Percentiles rank a stretch among this genome's conserved stretches.
These are phyloP conservation scores for Pogonus chalceus DNA, from an alignment of 1,140 invertebrate genomes.

Conservation along the genomic window DNA sequence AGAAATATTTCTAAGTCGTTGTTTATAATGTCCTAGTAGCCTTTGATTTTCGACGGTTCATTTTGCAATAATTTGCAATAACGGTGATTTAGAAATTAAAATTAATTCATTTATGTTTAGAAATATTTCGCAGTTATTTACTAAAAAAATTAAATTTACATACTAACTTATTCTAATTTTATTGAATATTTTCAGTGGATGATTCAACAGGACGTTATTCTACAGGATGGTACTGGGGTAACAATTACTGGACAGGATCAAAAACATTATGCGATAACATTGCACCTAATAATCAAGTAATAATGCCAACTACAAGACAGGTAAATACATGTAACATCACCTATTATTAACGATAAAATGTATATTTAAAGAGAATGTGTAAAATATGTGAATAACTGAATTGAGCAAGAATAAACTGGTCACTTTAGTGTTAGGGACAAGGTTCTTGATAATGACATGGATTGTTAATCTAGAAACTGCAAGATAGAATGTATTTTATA, in stretches of 20 bases:
- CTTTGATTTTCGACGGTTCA: no score
- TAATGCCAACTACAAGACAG: constrained; percentile 6
- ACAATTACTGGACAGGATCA: constrained; percentile 72
- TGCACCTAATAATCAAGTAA: constrained; percentile 23
- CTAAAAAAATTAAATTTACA: background rate
- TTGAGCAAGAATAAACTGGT: background rate
- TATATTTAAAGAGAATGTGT: no score
- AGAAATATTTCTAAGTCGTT: no score
- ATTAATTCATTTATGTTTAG: background rate
- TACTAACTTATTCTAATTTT: constrained; percentile 16
- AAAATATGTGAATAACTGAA: background rate
- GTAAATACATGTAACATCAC: no score
- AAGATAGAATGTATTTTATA: no score
- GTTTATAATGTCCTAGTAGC: no score
- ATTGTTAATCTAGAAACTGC: no score
- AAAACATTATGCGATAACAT: constrained; percentile 62
- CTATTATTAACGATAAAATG: background rate
- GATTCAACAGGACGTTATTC: constrained; percentile 70
- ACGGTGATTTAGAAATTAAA: no score
- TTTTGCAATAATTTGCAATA: no score
- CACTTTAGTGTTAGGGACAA: no score
- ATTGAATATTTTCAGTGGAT: constrained; percentile 64
- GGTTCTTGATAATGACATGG: no score
- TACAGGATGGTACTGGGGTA: constrained; percentile 72
- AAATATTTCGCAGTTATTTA: background rate